These are phyloP conservation scores for Drosophila macrospina DNA, from an alignment of 2,888 invertebrate genomes.

Conservation along the genomic window DNA sequence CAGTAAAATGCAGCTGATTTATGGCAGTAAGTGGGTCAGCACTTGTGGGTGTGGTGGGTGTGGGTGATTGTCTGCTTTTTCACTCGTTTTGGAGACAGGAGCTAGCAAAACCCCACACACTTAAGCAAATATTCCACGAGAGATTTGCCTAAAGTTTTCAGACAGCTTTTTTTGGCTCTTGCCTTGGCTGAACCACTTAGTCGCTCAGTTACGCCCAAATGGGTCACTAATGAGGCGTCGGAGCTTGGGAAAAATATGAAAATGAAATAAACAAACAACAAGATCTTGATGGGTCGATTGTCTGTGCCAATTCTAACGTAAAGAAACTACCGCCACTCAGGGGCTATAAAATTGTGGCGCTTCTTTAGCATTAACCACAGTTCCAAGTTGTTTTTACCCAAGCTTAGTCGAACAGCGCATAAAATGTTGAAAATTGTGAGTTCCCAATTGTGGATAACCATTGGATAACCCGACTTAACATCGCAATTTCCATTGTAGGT, in stretches of 20 bases:
- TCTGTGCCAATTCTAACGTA: slow-evolving; percentile 80
- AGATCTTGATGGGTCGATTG: slow-evolving; percentile 76
- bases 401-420: slow-evolving; percentile 8
- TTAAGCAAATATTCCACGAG: not conserved
- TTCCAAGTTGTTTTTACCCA: slow-evolving; percentile 34
- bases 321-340: slow-evolving; percentile 51
- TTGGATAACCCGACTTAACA: not conserved
- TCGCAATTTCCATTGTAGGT: slow-evolving; percentile 36
- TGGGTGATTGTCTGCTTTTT: slow-evolving; percentile 10
- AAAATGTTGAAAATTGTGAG: slow-evolving; percentile 82
- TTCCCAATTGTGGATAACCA: slow-evolving; percentile 2
- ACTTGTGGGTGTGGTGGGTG: slow-evolving; percentile 9
- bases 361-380: slow-evolving; percentile 61
- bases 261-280: slow-evolving; percentile 20
- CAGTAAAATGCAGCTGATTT: slow-evolving; percentile 34
- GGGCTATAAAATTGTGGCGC: slow-evolving; percentile 68
- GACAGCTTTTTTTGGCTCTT: slow-evolving; percentile 19
- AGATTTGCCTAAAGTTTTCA: slow-evolving; percentile 21
- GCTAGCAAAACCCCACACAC: not conserved
- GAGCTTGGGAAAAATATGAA: slow-evolving; percentile 59
- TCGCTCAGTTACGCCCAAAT: slow-evolving; percentile 80
- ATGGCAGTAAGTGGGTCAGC: slow-evolving; percentile 21
- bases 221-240: slow-evolving; percentile 74
- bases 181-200: slow-evolving; percentile 62
- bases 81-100: slow-evolving; percentile 15